Base-by-base conservation (phyloP, 2,113 vertebrate species). In the Apeltes quadracus region DNA sequence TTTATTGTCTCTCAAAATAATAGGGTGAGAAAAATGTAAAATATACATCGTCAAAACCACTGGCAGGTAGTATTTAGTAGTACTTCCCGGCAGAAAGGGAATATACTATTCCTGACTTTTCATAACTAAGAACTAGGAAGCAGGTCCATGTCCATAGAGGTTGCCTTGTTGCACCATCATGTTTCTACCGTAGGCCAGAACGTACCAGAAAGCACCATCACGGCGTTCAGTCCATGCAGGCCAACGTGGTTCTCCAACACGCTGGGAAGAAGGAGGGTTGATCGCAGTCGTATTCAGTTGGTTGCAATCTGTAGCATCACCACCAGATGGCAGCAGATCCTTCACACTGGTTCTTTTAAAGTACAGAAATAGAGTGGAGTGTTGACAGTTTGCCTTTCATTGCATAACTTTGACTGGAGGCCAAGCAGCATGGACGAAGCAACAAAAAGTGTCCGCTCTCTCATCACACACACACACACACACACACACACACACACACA, bases 401-500 rank as follows among this genome's bases (percentile, higher is more conserved):
- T 54, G 51, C 51, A 54, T 29, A 29, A 29, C 51, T 54, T 15
- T 54, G n/a, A 54, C 23, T 54, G 15, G 51, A 27, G 23, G 50
- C 22, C 50, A 51, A 69, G 34, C 58, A 29, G 20, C 39, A 38
- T 22, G 61, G 55, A 57, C 14, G 36, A 57, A 61, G 46, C 39
- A 15, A 63, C 41, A 43, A 25, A 61, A 38, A 57, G 29, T 55
- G 14, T 51, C 25, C 27, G 61, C 51, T 70, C 61, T 70, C 48
- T 14, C 56, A 7, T 41, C 50, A 23, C 22, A 14, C 50, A 6
- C 50, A 6, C 50, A 6, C 4, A 54, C 63, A 69, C 43, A 57
- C 38, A 44, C 50, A 55, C 53, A 55, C 53, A 29, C 53, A 55
- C 53, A 55, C 53, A 56, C 54, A 56, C 27, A 56, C 15, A 20